Conservation (phyloP, 2,797 vertebrate species). For the Tragopan temminckii region DNA sequence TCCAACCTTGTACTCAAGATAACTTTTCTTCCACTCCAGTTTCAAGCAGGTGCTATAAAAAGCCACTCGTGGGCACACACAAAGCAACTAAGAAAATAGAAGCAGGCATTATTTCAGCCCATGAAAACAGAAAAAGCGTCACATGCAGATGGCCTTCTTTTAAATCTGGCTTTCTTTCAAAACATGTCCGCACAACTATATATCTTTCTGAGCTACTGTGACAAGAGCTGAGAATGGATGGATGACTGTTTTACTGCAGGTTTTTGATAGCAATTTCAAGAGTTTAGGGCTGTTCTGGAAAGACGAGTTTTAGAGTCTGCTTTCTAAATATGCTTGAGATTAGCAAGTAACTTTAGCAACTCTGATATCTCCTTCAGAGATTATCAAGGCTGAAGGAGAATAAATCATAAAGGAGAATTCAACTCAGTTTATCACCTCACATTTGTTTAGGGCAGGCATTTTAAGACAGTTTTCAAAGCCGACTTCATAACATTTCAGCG, state of each 20-base stretch:
- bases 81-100: neutral
- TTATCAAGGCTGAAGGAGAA: slow-evolving; percentile 8
- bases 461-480: neutral
- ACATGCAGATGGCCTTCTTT: neutral
- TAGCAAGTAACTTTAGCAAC: neutral
- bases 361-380: neutral
- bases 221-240: neutral
- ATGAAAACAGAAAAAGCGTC: neutral
- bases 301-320: neutral
- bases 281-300: slow-evolving; percentile 2
- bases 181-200: neutral
- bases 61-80: neutral
- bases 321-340: slow-evolving; percentile 10
- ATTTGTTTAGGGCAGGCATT: slow-evolving; percentile 9
- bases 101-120: neutral
- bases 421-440: neutral
- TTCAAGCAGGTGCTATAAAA: neutral
- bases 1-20: neutral
- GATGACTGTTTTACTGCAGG: neutral
- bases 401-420: neutral
- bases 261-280: neutral
- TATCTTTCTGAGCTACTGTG: neutral
- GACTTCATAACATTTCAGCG: neutral
- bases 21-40: neutral
- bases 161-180: neutral